Base-by-base conservation (phyloP, 2,888 invertebrate genomes). In the Mystacides longicornis region DNA sequence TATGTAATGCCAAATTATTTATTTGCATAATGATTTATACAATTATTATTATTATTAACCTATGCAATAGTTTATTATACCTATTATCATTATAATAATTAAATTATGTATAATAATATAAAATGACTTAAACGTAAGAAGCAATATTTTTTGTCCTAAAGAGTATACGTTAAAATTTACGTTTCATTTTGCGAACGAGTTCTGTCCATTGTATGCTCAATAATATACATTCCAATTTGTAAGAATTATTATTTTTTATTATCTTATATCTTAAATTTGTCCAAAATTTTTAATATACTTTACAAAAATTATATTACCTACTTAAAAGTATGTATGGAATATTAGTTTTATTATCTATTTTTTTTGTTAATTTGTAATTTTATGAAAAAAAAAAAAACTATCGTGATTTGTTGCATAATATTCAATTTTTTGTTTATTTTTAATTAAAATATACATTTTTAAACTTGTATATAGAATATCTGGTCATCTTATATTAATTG, bases 401-500 rank as follows among this genome's bases (percentile, higher is more conserved):
- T 37, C 14, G 37, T n/a, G 37, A 37, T 37, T 4, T 37, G n/a
- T n/a, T n/a, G n/a, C n/a, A n/a, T n/a, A n/a, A n/a, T n/a, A n/a
- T n/a, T n/a, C n/a, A n/a, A n/a, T n/a, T n/a, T n/a, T n/a, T n/a
- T n/a, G n/a, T n/a, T n/a, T n/a, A n/a, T n/a, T n/a, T n/a, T 37
- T 7, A 7, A 37, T 37, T 7, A 7, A 37, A 37, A n/a, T 16
- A 14, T 37, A 37, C 23, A 23, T 23, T 48, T 48, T 48, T 16
- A 23, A 48, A 23, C 21, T 9, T 23, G 45, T 45, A 45, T 20
- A 45, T 45, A 45, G 45, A 45, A 20, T 45, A 48, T 49, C 49
- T 49, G 49, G 49, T 49, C 49, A n/a, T 31, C 16, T 49, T n/a
- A 7, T 49, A 23, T 48, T 11, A 48, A 48, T 45, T 7, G 21